Evolutionary conservation across 2,113 vertebrate species (phyloP).

Genomic region (Antechinus stuartii): DNA sequence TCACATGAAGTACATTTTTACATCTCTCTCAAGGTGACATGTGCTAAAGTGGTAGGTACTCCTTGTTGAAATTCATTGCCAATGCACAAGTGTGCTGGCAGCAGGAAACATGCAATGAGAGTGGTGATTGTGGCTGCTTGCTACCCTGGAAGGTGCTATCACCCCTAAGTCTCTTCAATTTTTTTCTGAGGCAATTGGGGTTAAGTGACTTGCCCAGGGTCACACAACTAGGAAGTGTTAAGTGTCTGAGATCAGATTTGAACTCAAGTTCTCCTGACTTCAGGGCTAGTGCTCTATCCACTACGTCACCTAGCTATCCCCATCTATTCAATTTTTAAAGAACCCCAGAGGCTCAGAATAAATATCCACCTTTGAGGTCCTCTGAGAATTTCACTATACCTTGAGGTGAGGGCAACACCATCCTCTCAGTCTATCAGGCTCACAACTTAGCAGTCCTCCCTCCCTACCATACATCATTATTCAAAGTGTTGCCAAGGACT

Average conservation of each 20-base stretch:
- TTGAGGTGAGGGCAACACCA: neutral
- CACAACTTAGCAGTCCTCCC: neutral
- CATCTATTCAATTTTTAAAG: neutral
- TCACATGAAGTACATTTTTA: neutral
- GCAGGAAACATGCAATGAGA: neutral
- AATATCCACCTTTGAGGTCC: neutral
- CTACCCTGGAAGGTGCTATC: neutral
- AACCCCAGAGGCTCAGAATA: neutral
- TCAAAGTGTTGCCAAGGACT: neutral
- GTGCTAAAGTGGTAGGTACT: neutral
- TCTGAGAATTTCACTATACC: neutral
- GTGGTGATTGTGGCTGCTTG: neutral
- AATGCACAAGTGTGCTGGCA: neutral
- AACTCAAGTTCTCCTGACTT: no score
- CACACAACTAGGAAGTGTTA: no score
- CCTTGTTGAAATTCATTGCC: neutral
- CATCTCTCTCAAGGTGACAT: neutral
- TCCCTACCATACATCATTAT: neutral
- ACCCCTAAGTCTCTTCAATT: neutral
- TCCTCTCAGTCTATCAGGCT: neutral
- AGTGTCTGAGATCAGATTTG: no score
- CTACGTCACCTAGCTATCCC: no score
- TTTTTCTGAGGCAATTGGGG: neutral
- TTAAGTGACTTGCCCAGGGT: no score
- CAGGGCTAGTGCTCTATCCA: no score